These are phyloP conservation scores for Diprion similis DNA, from an alignment of 1,140 invertebrate species.

Conservation along the genomic window DNA sequence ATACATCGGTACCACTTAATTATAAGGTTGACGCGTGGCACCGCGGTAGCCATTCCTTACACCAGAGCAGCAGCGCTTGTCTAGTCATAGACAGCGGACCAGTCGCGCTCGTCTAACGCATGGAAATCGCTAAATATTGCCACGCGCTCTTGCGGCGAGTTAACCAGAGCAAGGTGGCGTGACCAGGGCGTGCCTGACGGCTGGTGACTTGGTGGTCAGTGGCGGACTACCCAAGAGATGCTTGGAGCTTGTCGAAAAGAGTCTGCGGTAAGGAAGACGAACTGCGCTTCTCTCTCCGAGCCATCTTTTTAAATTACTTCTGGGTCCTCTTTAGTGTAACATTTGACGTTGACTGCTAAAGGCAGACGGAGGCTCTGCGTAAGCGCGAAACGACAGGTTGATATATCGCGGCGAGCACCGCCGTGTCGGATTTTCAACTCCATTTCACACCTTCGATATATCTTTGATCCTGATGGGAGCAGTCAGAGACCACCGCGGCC, in stretches of 20 bases:
- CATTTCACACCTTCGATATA: not conserved
- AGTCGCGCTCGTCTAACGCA: not conserved
- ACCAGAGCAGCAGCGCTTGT: not conserved
- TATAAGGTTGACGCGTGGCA: not conserved
- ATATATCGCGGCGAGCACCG: not conserved
- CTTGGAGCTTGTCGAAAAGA: not conserved
- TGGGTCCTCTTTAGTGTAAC: not conserved
- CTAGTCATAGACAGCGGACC: not conserved
- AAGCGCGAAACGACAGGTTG: not conserved
- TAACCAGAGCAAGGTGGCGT: too few species aligned
- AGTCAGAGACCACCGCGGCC: not conserved
- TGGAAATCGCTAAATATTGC: not conserved
- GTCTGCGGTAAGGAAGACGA: not conserved
- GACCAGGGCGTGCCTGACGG: too few species aligned
- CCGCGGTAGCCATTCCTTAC: not conserved
- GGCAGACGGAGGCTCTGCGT: not conserved
- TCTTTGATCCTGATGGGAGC: too few species aligned
- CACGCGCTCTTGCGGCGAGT: not conserved
- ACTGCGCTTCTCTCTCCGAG: not conserved
- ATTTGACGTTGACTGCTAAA: not conserved
- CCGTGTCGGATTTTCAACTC: not conserved
- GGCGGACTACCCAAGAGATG: too few species aligned
- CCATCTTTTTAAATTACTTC: slow-evolving; percentile 1
- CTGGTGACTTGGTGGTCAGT: too few species aligned
- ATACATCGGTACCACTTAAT: slow-evolving; percentile 3